Conservation (phyloP, 2,797 vertebrate genomes). For the Halcyon chelicuti region DNA sequence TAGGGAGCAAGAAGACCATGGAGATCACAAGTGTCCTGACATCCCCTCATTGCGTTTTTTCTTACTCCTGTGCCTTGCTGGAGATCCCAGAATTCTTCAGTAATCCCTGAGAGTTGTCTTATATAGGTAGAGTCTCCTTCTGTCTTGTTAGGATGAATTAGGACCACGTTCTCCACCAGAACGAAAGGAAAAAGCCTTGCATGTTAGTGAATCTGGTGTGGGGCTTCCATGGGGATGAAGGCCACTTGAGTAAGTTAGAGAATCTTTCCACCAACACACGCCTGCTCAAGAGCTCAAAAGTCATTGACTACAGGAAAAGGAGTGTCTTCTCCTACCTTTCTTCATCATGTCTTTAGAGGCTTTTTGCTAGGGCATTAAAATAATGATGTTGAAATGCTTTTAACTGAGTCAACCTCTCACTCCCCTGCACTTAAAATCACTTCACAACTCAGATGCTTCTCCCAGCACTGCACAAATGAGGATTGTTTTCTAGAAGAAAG, state of each 20-base stretch:
- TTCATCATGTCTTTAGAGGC: neutral
- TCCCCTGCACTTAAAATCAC: neutral
- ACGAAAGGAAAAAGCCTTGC: neutral
- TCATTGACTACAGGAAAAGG: neutral
- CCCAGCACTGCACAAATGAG: neutral
- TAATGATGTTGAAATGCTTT: neutral
- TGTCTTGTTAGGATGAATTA: neutral
- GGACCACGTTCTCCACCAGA: neutral
- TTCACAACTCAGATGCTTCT: neutral
- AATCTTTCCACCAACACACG: neutral
- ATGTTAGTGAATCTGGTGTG: neutral
- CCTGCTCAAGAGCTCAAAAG: neutral
- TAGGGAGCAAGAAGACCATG: neutral
- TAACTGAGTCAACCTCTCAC: neutral
- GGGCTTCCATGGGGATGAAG: neutral
- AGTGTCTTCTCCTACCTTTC: neutral
- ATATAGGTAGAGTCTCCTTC: neutral
- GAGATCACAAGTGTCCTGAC: neutral
- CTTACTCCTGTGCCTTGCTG: neutral
- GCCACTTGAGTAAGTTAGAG: neutral
- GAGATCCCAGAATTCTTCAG: neutral
- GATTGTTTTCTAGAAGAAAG: slow-evolving; percentile 19
- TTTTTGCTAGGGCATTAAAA: neutral
- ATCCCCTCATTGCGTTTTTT: neutral
- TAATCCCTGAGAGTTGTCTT: neutral